These are phyloP conservation scores for Autographa pulchrina DNA, from an alignment of 2,888 invertebrate genomes.

Conservation along the genomic window DNA sequence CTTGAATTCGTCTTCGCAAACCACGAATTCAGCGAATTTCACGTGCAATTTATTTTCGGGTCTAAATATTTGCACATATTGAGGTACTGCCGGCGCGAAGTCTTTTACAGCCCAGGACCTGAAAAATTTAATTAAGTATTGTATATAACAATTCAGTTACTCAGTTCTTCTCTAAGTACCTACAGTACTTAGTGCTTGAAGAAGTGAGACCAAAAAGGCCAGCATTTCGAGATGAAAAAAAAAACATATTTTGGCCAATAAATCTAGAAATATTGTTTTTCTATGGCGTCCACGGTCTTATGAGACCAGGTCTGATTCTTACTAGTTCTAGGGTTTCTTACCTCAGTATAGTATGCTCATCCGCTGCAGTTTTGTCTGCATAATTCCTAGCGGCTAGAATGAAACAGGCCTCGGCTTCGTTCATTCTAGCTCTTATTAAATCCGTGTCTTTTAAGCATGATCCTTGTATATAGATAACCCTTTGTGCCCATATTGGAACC, in stretches of 20 bases:
- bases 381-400: slow-evolving; percentile 98
- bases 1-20: slow-evolving; percentile 99
- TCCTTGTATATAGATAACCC: slow-evolving; percentile 99
- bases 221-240: too few species aligned
- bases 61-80: slow-evolving; percentile 99
- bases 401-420: slow-evolving; percentile 99
- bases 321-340: slow-evolving; percentile 50
- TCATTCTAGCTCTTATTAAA: slow-evolving; percentile 98
- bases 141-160: too few species aligned
- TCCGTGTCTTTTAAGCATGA: slow-evolving; percentile 99
- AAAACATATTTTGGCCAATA: too few species aligned
- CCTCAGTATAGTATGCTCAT: slow-evolving; percentile 92
- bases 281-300: too few species aligned
- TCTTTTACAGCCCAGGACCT: slow-evolving; percentile 99
- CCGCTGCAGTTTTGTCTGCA: slow-evolving; percentile 98
- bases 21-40: slow-evolving; percentile 99
- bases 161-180: too few species aligned
- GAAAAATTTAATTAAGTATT: slow-evolving; percentile 24
- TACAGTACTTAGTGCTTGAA: too few species aligned
- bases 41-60: slow-evolving; percentile 99
- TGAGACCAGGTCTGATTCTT: background rate
- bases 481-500: slow-evolving; percentile 98
- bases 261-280: too few species aligned
- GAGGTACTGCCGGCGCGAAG: slow-evolving; percentile 98
- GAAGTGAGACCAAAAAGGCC: too few species aligned